Evolutionary conservation across 1,140 invertebrate species (phyloP).

Genomic region (Apolygus lucorum): DNA sequence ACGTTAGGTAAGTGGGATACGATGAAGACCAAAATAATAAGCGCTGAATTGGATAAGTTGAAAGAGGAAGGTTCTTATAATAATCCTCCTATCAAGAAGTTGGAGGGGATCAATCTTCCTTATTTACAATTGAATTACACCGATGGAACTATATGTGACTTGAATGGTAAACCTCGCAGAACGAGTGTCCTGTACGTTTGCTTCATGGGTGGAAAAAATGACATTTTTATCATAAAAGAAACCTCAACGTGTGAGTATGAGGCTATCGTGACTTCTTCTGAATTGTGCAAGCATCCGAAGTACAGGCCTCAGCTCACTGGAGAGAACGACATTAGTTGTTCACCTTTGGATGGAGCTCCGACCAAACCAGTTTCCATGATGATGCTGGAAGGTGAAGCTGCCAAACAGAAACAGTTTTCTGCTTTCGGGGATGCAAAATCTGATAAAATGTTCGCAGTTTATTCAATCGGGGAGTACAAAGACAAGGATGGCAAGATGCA

Average conservation of each 20-base stretch:
- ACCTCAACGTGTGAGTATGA: constrained; percentile 91
- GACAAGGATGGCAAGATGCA: constrained; percentile 22
- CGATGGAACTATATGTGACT: constrained; percentile 75
- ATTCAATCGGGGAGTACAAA: constrained; percentile 25
- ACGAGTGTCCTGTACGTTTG: constrained; percentile 79
- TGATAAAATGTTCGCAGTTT: constrained; percentile 27
- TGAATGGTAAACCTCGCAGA: constrained; percentile 70
- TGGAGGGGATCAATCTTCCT: constrained; percentile 77
- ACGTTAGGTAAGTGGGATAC: constrained; percentile 65
- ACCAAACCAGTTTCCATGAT: constrained; percentile 64
- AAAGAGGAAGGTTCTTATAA: constrained; percentile 22
- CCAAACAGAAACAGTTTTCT: constrained; percentile 50
- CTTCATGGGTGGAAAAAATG: constrained; percentile 74
- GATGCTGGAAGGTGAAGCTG: constrained; percentile 59
- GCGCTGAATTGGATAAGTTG: constrained; percentile 32
- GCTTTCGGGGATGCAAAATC: constrained; percentile 19
- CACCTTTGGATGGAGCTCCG: constrained; percentile 57
- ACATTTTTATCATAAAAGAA: constrained; percentile 88
- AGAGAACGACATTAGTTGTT: constrained; percentile 73
- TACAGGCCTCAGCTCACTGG: constrained; percentile 76
- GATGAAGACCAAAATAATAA: constrained; percentile 42
- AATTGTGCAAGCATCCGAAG: constrained; percentile 78
- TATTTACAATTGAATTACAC: constrained; percentile 71
- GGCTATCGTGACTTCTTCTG: constrained; percentile 72
- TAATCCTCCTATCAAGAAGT: constrained; percentile 44